phyloP scores from a whole-genome alignment of 1,140 invertebrate species.

The Leptinotarsa lineolata region DNA sequence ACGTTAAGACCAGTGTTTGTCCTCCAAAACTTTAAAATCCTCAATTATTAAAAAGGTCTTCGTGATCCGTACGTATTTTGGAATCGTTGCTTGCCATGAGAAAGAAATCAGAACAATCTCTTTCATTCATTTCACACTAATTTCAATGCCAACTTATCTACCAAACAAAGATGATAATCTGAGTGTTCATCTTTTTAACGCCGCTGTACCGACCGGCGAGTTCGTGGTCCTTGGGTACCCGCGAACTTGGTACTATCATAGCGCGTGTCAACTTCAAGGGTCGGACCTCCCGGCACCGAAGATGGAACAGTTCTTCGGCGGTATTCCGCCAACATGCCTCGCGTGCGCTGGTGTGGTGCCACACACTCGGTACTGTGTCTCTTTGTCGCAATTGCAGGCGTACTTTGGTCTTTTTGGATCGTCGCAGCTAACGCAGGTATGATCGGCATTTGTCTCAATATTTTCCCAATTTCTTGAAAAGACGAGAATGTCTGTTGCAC shows the following conservation, averaged over 20 bases:
- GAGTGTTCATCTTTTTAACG: not conserved
- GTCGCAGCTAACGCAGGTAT: not conserved
- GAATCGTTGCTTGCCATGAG: too few relatives aligned
- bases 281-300: not conserved
- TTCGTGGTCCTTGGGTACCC: not conserved
- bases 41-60: too few relatives aligned
- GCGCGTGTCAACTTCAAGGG: constrained; percentile 14
- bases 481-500: too few relatives aligned
- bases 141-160: not conserved
- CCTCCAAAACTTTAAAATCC: too few relatives aligned
- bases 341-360: constrained; percentile 38
- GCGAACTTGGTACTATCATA: constrained; percentile 5
- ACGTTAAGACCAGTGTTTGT: too few relatives aligned
- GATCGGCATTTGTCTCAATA: not conserved
- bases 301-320: constrained; percentile 43
- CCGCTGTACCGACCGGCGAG: not conserved
- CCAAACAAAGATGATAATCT: not conserved
- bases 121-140: not conserved
- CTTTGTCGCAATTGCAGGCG: constrained; percentile 5
- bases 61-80: too few relatives aligned
- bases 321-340: constrained; percentile 45
- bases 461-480: too few relatives aligned
- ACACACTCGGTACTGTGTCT: constrained; percentile 26
- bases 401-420: constrained; percentile 4
- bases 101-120: too few relatives aligned